Evolutionary conservation across 2,888 invertebrate species (phyloP), one percentile per base, ranked within the genome.

Genomic region (Tribolium freemani): DNA sequence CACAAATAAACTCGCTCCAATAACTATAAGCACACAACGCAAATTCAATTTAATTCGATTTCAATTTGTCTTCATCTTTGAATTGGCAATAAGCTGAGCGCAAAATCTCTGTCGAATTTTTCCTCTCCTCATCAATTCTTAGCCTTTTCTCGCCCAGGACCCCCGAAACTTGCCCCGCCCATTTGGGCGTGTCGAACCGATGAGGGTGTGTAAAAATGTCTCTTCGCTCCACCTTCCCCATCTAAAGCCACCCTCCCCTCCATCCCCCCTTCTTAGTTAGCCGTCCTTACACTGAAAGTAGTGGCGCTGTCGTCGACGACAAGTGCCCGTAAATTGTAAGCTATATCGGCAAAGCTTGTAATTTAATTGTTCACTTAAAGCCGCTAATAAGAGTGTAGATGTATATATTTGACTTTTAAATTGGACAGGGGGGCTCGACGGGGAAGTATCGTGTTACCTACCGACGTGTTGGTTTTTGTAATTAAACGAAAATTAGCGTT

Each of bases 341-440:
- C 77, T 78, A 73, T 76, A 79, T 79, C 78, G 75, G 75, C 68
- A 72, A 75, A 77, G 77, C 78, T 78, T 79, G 76, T 80, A 80
- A 80, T 80, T 80, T 78, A 80, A 80, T 80, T 80, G 79, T 80
- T 77, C 78, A 80, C 78, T 80, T 80, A 78, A 77, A 63, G 56
- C 63, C 46, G 63, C 69, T 70, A 70, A 70, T 70, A 61, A 70
- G 72, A 76, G 77, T 75, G 79, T 57, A 74, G 76, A 77, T 75
- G 69, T 72, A 74, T 75, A 67, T 54, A 75, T 75, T 75, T 72
- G 69, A 71, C 69, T 64, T 76, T 76, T 72, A 67, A 72, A 74
- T 71, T 74, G 44, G 61, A 50, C 50, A 20, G 38, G 31, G 45
- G 72, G 58, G 38, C 48, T 13, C 48, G 53, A 16, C 45, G 38